Base-by-base conservation (phyloP, 1,140 invertebrate genomes). In the Caenorhabditis latens region DNA sequence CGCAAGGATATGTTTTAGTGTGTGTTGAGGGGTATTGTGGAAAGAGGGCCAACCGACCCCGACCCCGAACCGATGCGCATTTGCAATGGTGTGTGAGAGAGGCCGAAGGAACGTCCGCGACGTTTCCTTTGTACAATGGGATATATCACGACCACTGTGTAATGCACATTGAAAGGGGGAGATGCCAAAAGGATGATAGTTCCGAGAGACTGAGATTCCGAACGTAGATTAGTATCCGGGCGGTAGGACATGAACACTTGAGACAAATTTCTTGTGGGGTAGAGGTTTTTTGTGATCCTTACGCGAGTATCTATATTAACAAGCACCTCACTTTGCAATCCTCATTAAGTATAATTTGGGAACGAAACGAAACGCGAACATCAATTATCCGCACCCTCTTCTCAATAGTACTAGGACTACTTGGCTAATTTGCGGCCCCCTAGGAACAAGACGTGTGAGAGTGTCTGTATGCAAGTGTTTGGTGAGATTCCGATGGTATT, bases 81-180 rank as follows among this genome's bases (percentile, higher is more conserved):
- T 79, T 50, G 71, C 71, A 79, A 79, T 79, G 71, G 71, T 79
- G 71, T 79, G 71, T 79, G 71, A 79, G 71, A 79, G 46, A 24
- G 42, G 67, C 67, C 67, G 67, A 79, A 40, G 46, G 46, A 50
- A 79, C 46, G 71, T 24, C 46, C 21, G 71, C 46, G 46, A 50
- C 71, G 21, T 79, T 79, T 79, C 21, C 71, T 79, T 50, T n/a
- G 71, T 79, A 79, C 46, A 79, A 79, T 53, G 71, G 46, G 71
- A 79, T 79, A 79, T 79, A 79, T 79, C 71, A 79, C 46, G 71
- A 79, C 71, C 71, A 79, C 71, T 53, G 71, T 79, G 71, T 79
- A 79, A 79, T 79, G 71, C 71, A 79, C 71, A 79, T 79, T 79
- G 5, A 8, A 13, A 50, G 71, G 21, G 40, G 61, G 19, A 6